Evolutionary conservation across 2,797 vertebrate genomes (phyloP).

Genomic region (Cuniculus paca): DNA sequence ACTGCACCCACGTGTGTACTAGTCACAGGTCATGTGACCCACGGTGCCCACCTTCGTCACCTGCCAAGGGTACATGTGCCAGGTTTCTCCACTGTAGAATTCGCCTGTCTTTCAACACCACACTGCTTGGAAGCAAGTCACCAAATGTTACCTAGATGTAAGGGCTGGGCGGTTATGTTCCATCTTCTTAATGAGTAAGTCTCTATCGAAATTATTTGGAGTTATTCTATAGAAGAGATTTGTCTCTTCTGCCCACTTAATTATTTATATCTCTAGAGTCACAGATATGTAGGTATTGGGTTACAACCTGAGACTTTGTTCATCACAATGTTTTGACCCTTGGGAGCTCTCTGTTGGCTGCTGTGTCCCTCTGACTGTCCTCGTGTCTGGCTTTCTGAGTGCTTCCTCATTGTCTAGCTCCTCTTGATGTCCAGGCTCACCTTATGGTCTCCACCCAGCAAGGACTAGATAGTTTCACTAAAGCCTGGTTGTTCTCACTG

Average conservation of each 20-base stretch:
- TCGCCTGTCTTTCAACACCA: fast-evolving
- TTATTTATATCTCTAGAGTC: background rate
- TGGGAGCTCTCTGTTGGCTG: background rate
- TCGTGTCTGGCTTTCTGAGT: background rate
- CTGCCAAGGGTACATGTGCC: fast-evolving
- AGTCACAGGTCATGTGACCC: background rate
- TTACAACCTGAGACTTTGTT: background rate
- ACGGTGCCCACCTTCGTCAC: too few relatives aligned
- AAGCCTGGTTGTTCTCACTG: background rate
- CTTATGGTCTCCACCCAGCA: background rate
- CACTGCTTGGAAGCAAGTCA: background rate
- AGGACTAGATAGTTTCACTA: background rate
- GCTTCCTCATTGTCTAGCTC: background rate
- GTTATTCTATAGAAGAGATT: background rate
- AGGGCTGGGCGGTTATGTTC: background rate
- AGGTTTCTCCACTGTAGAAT: fast-evolving
- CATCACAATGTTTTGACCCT: background rate
- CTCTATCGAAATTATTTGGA: background rate
- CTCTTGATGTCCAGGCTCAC: fast-evolving
- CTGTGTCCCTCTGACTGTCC: too few relatives aligned
- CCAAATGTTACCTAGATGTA: too few relatives aligned
- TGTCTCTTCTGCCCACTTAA: background rate
- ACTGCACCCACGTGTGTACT: fast-evolving
- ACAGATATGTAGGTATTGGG: background rate
- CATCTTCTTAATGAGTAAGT: background rate